These are phyloP conservation scores for Gallinago undulata DNA, from an alignment of 2,113 vertebrate species.

Conservation along the genomic window DNA sequence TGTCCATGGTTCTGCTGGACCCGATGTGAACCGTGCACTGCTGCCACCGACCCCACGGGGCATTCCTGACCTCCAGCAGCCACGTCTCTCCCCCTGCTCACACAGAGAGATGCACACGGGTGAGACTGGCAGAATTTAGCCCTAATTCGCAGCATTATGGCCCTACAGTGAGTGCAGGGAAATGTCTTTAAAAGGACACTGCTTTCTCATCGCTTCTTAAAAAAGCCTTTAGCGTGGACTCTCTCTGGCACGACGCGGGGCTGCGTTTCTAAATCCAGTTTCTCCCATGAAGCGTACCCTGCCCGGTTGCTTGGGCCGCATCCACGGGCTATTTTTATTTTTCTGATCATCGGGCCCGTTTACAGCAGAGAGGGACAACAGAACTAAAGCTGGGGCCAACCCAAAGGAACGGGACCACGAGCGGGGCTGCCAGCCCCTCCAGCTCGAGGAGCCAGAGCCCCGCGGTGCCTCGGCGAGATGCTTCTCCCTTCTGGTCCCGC, in stretches of 20 bases:
- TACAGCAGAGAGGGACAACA: constrained; percentile 25
- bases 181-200: constrained; percentile 5
- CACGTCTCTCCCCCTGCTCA: neutral
- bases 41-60: neutral
- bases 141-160: neutral
- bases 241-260: neutral
- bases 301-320: neutral
- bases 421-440: neutral
- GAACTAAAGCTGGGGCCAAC: constrained; percentile 35
- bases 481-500: neutral
- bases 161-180: neutral
- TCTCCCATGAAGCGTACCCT: constrained; percentile 19
- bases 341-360: constrained; percentile 6
- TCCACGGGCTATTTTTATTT: constrained; percentile 19
- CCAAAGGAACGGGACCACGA: constrained; percentile 14
- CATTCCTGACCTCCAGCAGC: neutral
- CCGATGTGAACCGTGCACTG: fast-evolving
- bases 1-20: neutral
- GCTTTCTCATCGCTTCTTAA: neutral
- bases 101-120: fast-evolving
- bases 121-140: neutral
- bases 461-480: neutral
- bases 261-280: constrained; percentile 12
- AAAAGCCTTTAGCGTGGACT: neutral
- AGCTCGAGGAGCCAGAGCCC: neutral